Conservation (phyloP, 1,140 invertebrate species). For the Panagrolaimus sp. region DNA sequence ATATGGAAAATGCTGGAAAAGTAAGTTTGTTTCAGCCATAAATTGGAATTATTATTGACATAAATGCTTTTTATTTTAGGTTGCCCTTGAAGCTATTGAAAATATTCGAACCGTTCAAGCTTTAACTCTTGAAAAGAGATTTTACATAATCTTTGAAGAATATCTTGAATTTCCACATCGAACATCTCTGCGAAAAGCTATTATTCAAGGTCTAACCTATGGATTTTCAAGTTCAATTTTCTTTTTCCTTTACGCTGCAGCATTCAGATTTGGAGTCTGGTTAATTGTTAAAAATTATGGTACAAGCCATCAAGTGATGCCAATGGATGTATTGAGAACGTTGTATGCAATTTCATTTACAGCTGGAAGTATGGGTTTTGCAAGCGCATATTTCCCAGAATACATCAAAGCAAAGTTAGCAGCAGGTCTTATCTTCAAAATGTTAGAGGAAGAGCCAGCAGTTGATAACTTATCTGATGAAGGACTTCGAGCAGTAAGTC, state of each 20-base stretch:
- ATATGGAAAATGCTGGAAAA: constrained; percentile 62
- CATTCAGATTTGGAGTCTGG: constrained; percentile 62
- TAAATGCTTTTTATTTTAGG: constrained; percentile 18
- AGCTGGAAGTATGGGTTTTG: constrained; percentile 52
- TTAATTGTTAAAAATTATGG: constrained; percentile 45
- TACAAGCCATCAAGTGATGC: constrained; percentile 38
- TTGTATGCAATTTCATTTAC: constrained; percentile 47
- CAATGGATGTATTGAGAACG: constrained; percentile 52
- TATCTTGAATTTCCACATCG: constrained; percentile 38
- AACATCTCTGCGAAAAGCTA: too few species aligned
- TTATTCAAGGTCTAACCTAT: constrained; percentile 26
- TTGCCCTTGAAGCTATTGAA: constrained; percentile 51
- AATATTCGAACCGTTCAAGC: constrained; percentile 51
- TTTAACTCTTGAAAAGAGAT: constrained; percentile 39
- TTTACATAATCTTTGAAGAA: constrained; percentile 37
- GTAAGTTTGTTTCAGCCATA: constrained; percentile 37
- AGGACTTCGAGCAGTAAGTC: constrained; percentile 32
- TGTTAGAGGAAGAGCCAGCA: constrained; percentile 54
- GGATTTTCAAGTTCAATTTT: constrained; percentile 59
- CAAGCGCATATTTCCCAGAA: constrained; percentile 60
- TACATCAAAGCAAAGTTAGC: constrained; percentile 60
- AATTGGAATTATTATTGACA: background rate
- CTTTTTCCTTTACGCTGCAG: constrained; percentile 61
- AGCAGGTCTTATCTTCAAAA: constrained; percentile 60
- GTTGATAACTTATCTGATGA: constrained; percentile 59